A percentile compares a stretch with the other conserved stretches of the same genome.
Conservation (phyloP, 1,140 invertebrate species). For the Nebria ingens region DNA sequence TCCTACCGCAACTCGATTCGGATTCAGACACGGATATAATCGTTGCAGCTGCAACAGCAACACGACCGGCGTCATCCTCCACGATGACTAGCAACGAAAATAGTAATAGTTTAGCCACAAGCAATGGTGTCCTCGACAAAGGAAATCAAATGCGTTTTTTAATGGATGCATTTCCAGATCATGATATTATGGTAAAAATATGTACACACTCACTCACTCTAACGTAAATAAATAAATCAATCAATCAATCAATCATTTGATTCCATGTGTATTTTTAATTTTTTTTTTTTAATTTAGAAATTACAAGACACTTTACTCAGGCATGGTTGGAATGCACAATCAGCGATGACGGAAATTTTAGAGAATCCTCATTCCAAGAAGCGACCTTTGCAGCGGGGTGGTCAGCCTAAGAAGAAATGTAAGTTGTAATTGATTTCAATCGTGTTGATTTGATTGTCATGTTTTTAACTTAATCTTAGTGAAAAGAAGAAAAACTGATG, state of each 20-base stretch:
- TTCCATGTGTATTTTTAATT: conserved; percentile 10
- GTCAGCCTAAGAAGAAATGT: neutral
- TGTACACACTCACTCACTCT: conserved; percentile 6
- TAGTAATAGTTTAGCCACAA: neutral
- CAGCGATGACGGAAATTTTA: conserved; percentile 24
- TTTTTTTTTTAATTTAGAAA: conserved; percentile 21
- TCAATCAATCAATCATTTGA: too few species aligned
- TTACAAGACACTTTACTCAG: conserved; percentile 27
- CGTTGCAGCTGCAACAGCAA: neutral
- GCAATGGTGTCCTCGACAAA: conserved; percentile 22
- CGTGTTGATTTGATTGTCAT: neutral
- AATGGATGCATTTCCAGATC: conserved; percentile 24
- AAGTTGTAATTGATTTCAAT: neutral
- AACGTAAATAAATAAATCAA: conserved; percentile 3
- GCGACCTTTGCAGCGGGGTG: conserved; percentile 8
- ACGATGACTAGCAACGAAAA: neutral
- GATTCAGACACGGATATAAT: conserved; percentile 21
- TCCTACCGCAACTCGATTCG: conserved; percentile 28
- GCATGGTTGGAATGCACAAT: conserved; percentile 27
- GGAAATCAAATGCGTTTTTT: conserved; percentile 31
- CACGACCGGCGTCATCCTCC: neutral
- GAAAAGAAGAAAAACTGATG: conserved; percentile 19
- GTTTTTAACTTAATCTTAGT: conserved; percentile 17
- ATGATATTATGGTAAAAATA: conserved; percentile 24
- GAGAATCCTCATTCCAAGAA: conserved; percentile 15